Percentiles rank a stretch among this genome's conserved stretches.
phyloP scores from a whole-genome alignment of 2,888 invertebrate species.

The Mallateleia sp. region DNA sequence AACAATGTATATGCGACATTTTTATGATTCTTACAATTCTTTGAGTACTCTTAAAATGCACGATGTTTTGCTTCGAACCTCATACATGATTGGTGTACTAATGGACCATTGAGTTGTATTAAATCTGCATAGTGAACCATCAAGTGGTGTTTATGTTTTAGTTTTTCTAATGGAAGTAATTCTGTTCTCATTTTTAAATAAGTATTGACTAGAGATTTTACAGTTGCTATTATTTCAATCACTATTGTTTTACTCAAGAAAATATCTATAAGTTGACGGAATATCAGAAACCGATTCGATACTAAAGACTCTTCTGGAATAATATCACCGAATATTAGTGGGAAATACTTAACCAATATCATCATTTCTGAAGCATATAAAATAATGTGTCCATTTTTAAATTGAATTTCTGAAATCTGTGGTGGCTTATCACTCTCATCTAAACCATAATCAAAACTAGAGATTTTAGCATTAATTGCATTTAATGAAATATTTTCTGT shows the following conservation, averaged over 20 bases:
- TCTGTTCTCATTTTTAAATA: too few relatives aligned
- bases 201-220: too few relatives aligned
- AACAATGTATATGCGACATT: too few relatives aligned
- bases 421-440: constrained; percentile 68
- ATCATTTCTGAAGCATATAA: constrained; percentile 72
- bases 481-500: background rate
- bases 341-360: constrained; percentile 59
- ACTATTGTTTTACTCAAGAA: constrained; percentile 41
- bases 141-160: too few relatives aligned
- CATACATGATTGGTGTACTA: too few relatives aligned
- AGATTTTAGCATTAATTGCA: constrained; percentile 34
- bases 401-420: constrained; percentile 36
- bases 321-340: constrained; percentile 59
- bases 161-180: too few relatives aligned
- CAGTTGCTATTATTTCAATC: constrained; percentile 19
- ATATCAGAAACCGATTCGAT: constrained; percentile 57
- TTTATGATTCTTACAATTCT: too few relatives aligned
- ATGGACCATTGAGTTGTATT: too few relatives aligned
- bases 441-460: constrained; percentile 58
- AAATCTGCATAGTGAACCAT: too few relatives aligned
- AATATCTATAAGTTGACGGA: constrained; percentile 53
- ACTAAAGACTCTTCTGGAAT: constrained; percentile 27
- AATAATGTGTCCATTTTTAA: constrained; percentile 43
- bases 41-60: too few relatives aligned
- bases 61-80: too few relatives aligned